Evolutionary conservation across 1,140 invertebrate species (phyloP).

Genomic region (Hypsibius dujardini): DNA sequence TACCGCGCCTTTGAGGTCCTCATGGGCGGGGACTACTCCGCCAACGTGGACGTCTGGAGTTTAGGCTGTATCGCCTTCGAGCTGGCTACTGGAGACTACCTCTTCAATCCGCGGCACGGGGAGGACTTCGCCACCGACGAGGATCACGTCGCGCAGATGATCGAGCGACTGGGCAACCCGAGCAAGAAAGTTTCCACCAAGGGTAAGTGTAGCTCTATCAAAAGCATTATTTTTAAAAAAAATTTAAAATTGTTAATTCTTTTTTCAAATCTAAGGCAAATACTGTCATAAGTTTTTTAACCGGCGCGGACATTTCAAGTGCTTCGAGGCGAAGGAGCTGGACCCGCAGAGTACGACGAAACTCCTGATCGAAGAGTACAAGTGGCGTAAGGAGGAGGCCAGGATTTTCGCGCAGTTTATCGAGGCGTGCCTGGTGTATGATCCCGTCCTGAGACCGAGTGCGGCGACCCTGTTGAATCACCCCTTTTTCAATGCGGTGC

Average conservation of each 20-base stretch:
- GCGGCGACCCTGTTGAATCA: neutral
- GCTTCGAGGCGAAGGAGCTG: constrained; percentile 72
- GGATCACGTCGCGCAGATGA: constrained; percentile 95
- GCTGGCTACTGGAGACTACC: constrained; percentile 20
- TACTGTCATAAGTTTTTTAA: constrained; percentile 74
- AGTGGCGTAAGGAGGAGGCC: constrained; percentile 67
- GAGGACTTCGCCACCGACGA: constrained; percentile 63
- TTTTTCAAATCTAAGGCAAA: constrained; percentile 33
- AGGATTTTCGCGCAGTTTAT: constrained; percentile 77
- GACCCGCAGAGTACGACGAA: constrained; percentile 82
- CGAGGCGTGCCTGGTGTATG: constrained; percentile 38
- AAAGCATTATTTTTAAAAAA: too few relatives aligned
- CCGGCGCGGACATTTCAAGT: constrained; percentile 41
- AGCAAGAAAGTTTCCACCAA: constrained; percentile 67
- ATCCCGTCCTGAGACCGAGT: constrained; percentile 6
- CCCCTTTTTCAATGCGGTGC: neutral
- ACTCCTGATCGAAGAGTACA: constrained; percentile 82
- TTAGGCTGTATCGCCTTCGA: constrained; percentile 17
- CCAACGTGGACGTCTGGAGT: constrained; percentile 19
- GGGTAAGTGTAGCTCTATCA: constrained; percentile 35
- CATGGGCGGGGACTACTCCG: constrained; percentile 12
- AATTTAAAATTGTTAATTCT: too few relatives aligned
- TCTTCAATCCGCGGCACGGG: constrained; percentile 25
- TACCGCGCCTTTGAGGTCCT: constrained; percentile 19
- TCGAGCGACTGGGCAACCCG: constrained; percentile 87